Percentiles rank a stretch among this genome's conserved stretches.
These are phyloP conservation scores for Noctuana brunneofusca DNA, from an alignment of 2,888 invertebrate genomes.

Conservation along the genomic window DNA sequence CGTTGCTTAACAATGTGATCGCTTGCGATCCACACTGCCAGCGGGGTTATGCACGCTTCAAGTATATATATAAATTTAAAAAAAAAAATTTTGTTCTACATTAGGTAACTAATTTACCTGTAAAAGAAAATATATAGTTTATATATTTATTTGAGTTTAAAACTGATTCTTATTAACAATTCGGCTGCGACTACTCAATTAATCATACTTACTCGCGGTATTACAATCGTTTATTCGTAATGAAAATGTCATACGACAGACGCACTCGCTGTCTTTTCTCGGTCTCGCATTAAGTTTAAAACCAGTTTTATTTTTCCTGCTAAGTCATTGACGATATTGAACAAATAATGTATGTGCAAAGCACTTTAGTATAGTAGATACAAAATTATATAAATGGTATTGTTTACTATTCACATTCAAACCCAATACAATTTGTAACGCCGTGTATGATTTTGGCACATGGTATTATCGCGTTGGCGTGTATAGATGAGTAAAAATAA, in stretches of 20 bases:
- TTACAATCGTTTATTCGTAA: not conserved
- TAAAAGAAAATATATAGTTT: too few species aligned
- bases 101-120: too few species aligned
- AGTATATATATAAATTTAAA: too few species aligned
- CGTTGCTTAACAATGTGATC: too few species aligned
- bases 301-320: slow-evolving; percentile 15
- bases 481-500: slow-evolving; percentile 55
- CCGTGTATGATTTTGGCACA: slow-evolving; percentile 35
- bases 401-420: not conserved
- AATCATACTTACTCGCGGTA: not conserved
- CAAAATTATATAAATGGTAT: not conserved
- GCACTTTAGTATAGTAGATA: not conserved
- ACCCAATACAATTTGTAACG: slow-evolving; percentile 17
- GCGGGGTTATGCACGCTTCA: too few species aligned
- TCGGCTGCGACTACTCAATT: not conserved
- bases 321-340: slow-evolving; percentile 11
- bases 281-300: not conserved
- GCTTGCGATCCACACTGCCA: too few species aligned
- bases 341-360: not conserved
- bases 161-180: not conserved
- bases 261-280: not conserved
- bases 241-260: slow-evolving; percentile 7
- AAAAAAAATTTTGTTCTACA: too few species aligned
- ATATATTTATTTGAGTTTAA: too few species aligned
- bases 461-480: slow-evolving; percentile 38